Conservation (phyloP, 2,113 vertebrate species). For the Mirounga angustirostris region DNA sequence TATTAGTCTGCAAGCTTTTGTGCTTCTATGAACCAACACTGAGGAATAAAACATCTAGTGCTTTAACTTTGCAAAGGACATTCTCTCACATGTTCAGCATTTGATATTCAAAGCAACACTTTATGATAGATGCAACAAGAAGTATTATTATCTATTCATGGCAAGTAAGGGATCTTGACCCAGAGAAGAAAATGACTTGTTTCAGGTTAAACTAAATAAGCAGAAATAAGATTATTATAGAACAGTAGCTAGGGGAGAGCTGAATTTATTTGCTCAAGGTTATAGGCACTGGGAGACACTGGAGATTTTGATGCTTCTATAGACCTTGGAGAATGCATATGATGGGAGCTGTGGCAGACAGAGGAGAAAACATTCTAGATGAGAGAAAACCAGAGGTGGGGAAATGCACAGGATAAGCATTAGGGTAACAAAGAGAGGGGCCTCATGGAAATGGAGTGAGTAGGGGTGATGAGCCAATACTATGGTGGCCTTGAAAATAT, state of each 20-base stretch:
- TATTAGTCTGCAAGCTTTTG: neutral
- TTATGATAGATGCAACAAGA: neutral
- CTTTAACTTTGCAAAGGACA: neutral
- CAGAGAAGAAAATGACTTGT: neutral
- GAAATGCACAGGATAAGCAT: neutral
- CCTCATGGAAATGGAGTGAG: neutral
- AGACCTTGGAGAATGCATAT: neutral
- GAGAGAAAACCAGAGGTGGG: neutral
- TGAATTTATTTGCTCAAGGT: neutral
- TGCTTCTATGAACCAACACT: neutral
- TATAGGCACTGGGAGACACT: neutral
- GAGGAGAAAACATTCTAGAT: neutral
- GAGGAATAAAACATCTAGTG: neutral
- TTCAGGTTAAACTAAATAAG: slow-evolving; percentile 21
- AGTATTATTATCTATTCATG: neutral
- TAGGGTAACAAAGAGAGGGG: neutral
- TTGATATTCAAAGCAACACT: neutral
- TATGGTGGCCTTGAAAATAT: neutral
- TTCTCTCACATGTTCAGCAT: neutral
- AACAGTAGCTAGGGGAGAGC: neutral
- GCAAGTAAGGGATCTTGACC: neutral
- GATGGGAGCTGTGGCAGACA: neutral
- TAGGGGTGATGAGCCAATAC: neutral
- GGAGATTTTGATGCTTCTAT: neutral
- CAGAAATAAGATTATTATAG: neutral